These are phyloP conservation scores for Microcebus tavaratra DNA, from an alignment of 2,113 vertebrate species.

Conservation along the genomic window DNA sequence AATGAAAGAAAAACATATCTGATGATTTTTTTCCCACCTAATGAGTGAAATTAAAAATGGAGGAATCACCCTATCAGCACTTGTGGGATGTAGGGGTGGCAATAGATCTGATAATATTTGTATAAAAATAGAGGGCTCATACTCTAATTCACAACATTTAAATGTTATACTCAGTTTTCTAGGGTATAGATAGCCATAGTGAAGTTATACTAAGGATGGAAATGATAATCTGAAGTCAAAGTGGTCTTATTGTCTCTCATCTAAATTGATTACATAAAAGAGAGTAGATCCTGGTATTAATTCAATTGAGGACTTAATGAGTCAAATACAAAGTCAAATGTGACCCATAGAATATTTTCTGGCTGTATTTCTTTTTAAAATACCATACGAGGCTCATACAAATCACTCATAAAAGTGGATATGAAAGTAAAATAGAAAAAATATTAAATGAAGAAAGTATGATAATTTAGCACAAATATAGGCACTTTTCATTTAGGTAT, in stretches of 20 bases:
- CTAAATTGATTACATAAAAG: slow-evolving; percentile 19
- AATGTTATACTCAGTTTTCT: neutral
- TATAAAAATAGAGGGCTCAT: neutral
- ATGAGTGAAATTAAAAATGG: neutral
- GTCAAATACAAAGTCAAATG: neutral
- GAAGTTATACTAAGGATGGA: neutral
- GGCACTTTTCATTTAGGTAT: neutral
- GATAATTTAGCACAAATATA: neutral
- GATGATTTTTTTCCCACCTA: neutral
- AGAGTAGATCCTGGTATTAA: neutral
- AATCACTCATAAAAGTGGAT: neutral
- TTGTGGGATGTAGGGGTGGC: neutral
- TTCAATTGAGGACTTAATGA: neutral
- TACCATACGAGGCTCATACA: neutral
- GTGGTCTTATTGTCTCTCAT: neutral
- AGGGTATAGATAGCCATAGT: neutral
- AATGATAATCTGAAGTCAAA: neutral
- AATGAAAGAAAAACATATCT: neutral
- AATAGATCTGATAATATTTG: neutral
- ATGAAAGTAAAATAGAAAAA: neutral
- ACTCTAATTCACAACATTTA: neutral
- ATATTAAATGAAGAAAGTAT: neutral
- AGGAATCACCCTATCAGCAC: neutral
- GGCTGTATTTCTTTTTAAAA: neutral
- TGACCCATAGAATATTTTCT: neutral